Conservation (phyloP, 2,797 vertebrate genomes). For the Octomys mimax region DNA sequence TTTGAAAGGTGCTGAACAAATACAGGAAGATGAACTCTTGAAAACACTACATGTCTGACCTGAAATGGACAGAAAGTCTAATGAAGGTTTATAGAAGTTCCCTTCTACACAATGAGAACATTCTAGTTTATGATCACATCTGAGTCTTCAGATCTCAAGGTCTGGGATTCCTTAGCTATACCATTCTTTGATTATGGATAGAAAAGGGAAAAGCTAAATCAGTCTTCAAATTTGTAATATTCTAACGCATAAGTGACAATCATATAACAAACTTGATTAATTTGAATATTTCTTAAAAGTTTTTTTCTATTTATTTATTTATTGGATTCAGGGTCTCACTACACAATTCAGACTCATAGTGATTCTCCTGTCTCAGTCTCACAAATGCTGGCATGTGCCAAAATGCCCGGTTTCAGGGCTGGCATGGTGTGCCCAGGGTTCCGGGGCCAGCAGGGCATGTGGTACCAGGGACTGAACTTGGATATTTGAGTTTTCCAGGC, state of each 20-base stretch:
- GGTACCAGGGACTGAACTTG: too few relatives aligned
- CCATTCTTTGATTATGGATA: conserved; percentile 17
- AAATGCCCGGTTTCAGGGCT: too few relatives aligned
- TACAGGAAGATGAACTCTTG: neutral
- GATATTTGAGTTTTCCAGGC: too few relatives aligned
- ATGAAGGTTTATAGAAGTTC: neutral
- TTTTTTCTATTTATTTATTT: too few relatives aligned
- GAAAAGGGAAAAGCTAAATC: conserved; percentile 29
- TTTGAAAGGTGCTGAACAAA: conserved; percentile 17
- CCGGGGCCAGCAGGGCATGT: too few relatives aligned
- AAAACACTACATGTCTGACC: neutral
- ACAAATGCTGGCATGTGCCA: too few relatives aligned
- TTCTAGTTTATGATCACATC: neutral
- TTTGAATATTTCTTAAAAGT: neutral
- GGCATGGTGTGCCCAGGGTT: too few relatives aligned
- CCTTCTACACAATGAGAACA: neutral
- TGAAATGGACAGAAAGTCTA: neutral
- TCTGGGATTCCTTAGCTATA: neutral
- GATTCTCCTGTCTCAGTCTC: too few relatives aligned
- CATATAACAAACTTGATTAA: neutral
- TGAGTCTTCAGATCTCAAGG: neutral
- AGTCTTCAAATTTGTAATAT: conserved; percentile 20
- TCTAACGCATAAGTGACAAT: conserved; percentile 10
- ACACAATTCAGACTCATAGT: too few relatives aligned
- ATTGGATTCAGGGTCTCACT: too few relatives aligned